A percentile compares a stretch with the other conserved stretches of the same genome.
phyloP scores from a whole-genome alignment of 2,797 vertebrate species.

The Helostoma temminkii region DNA sequence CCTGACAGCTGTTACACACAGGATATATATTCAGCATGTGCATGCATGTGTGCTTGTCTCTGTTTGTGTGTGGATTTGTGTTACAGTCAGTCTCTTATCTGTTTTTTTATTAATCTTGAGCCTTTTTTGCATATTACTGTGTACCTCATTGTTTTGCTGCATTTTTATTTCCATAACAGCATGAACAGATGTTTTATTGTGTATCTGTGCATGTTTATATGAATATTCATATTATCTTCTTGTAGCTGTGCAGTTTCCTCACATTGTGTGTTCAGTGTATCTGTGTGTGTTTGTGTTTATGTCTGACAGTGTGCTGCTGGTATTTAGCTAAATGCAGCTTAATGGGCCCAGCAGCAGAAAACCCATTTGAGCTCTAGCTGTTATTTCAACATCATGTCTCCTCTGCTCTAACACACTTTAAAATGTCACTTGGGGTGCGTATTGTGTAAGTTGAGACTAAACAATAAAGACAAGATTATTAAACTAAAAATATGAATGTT shows the following conservation, averaged over 20 bases:
- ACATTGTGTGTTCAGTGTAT: neutral
- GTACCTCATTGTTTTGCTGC: constrained; percentile 31
- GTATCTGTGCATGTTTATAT: constrained; percentile 9
- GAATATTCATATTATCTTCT: neutral
- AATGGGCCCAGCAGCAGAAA: constrained; percentile 45
- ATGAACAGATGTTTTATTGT: constrained; percentile 53
- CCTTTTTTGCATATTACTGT: constrained; percentile 2
- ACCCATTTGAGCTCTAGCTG: constrained; percentile 3
- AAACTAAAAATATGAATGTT: no score
- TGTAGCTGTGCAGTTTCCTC: constrained; percentile 11
- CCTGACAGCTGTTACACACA: constrained; percentile 65
- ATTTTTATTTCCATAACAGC: constrained; percentile 50
- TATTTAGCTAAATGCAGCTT: constrained; percentile 40
- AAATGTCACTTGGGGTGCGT: neutral
- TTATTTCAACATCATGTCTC: constrained; percentile 19
- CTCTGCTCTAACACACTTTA: neutral
- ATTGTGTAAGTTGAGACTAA: no score
- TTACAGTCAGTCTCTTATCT: constrained; percentile 4
- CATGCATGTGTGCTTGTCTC: neutral
- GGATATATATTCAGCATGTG: constrained; percentile 32
- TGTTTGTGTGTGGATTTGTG: constrained; percentile 4
- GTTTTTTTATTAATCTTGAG: constrained; percentile 37
- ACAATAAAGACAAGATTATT: no score
- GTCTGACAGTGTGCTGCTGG: constrained; percentile 16
- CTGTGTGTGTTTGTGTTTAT: neutral